Evolutionary conservation across 2,797 vertebrate species (phyloP).

Genomic region (Rhinoraja longicauda): DNA sequence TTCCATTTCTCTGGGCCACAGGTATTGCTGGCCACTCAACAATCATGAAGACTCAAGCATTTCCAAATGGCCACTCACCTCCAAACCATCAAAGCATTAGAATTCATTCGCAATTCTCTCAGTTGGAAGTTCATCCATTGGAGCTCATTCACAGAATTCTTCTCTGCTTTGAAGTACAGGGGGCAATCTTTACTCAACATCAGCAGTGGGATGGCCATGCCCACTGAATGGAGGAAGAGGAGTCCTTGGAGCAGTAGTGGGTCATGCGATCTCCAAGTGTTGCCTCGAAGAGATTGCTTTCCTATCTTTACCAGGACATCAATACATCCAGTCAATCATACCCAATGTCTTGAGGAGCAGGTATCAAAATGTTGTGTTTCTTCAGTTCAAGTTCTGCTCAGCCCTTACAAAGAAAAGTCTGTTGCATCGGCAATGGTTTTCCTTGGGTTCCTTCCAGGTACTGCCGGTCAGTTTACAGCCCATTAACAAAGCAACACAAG

Average conservation of each 20-base stretch:
- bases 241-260: neutral
- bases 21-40: neutral
- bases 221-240: neutral
- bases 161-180: neutral
- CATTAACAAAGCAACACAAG: neutral
- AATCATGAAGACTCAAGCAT: neutral
- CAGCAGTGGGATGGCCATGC: neutral
- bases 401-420: neutral
- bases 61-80: neutral
- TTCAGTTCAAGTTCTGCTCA: neutral
- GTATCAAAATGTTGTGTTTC: neutral
- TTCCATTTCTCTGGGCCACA: neutral
- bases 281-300: neutral
- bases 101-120: neutral
- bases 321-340: neutral
- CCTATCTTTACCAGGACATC: neutral
- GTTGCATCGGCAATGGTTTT: neutral
- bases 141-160: neutral
- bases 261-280: neutral
- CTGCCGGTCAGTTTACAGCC: neutral
- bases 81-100: neutral
- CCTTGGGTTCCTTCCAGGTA: neutral
- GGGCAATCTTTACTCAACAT: neutral
- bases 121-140: neutral
- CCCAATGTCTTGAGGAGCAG: neutral